Percentiles rank a stretch among this genome's conserved stretches.
These are phyloP conservation scores for Ctenicera cuprea DNA, from an alignment of 2,888 invertebrate genomes.

Conservation along the genomic window DNA sequence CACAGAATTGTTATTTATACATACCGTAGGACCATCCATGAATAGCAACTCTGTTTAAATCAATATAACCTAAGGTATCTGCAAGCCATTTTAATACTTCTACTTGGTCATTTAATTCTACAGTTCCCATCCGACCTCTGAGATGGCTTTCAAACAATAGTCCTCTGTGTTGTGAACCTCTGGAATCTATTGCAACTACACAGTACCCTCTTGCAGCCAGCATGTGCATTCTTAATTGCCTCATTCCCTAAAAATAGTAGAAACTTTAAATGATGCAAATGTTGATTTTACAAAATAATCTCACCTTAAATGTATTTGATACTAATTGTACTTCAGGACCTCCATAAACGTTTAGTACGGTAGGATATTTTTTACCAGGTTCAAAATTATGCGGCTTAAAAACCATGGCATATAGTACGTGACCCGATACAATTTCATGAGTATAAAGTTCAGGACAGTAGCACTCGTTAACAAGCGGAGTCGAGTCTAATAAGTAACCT, in stretches of 20 bases:
- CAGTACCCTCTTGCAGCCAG: constrained; percentile 96
- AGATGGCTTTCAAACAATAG: constrained; percentile 94
- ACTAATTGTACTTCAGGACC: constrained; percentile 99
- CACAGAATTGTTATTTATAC: too few species aligned
- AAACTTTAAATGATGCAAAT: background rate
- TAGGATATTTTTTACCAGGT: constrained; percentile 86
- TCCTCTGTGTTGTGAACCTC: constrained; percentile 96
- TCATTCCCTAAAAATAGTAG: constrained; percentile 80
- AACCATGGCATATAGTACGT: constrained; percentile 89
- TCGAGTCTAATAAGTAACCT: constrained; percentile 82
- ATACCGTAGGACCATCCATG: constrained; percentile 99
- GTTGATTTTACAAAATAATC: background rate
- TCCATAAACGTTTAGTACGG: constrained; percentile 97
- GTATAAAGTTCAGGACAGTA: constrained; percentile 84
- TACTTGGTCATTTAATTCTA: constrained; percentile 94
- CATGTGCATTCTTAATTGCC: constrained; percentile 95
- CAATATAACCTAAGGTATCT: constrained; percentile 90
- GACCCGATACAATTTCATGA: constrained; percentile 81
- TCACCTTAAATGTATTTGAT: constrained; percentile 94
- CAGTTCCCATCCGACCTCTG: constrained; percentile 92
- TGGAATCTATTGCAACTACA: constrained; percentile 95
- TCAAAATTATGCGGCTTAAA: constrained; percentile 88
- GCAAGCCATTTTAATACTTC: constrained; percentile 93
- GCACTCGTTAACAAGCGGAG: constrained; percentile 73
- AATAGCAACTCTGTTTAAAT: constrained; percentile 93